Evolutionary conservation across 2,113 vertebrate species (phyloP), one percentile per base, ranked within the genome.

Genomic region (Gambusia affinis): DNA sequence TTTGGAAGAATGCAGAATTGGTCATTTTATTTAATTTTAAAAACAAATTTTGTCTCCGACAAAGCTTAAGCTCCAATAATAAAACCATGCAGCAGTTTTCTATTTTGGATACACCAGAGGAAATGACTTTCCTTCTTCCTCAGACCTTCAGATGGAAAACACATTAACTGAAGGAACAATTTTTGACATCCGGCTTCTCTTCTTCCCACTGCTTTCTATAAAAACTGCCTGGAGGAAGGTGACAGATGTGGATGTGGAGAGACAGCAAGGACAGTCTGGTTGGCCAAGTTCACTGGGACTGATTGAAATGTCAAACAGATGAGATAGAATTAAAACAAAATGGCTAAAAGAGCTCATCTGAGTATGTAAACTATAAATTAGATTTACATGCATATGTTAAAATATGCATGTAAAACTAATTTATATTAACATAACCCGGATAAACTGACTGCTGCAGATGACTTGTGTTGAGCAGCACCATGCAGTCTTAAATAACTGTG

Each of bases 401-500:
- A 11, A 37, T 11, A 37, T 37, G 35, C 14, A 47, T 19, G 17
- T 47, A 51, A 17, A 67, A 27, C 2, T 42, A 24, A 39, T 42
- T 35, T n/a, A 17, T 30, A 8, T 67, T 22, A 47, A 30, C 44
- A 29, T 11, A 70, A 60, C 33, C 22, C 28, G n/a, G 19, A 64
- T n/a, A 47, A 68, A 42, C 68, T 57, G 28, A 31, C 28, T 24
- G 37, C 42, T 6, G 22, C 54, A 8, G 75, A 51, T 74, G 67
- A 73, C 10, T 75, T 78, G 31, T n/a, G 62, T 82, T 87, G 80
- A 88, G 72, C 80, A 88, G 87, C 64, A 63, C 29, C 72, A 79
- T 33, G 70, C 62, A 10, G 47, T 61, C 7, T 85, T 90, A 84
- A 91, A 84, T 89, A 90, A 88, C 61, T 24, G 35, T 65, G 57